Base-by-base conservation (phyloP, 2,113 vertebrate genomes). In the Aleadryas rufinucha region DNA sequence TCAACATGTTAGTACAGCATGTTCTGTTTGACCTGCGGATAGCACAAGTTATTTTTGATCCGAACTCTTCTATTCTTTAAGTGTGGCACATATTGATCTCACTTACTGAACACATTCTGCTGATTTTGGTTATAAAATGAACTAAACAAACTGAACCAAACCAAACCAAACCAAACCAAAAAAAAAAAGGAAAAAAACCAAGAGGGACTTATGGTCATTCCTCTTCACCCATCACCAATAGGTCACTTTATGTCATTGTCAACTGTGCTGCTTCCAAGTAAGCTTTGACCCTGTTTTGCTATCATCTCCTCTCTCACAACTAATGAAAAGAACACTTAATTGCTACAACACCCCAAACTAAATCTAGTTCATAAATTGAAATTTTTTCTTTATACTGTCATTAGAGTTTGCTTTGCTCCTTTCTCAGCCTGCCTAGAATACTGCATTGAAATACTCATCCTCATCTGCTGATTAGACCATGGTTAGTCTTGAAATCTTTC, bases 151-250 rank as follows among this genome's bases (percentile, higher is more conserved):
- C n/a, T n/a, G n/a, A n/a, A n/a, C n/a, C n/a, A n/a, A n/a, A n/a
- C n/a, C n/a, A n/a, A n/a, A n/a, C n/a, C n/a, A 44, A 30, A 9
- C 39, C 41, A 41, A 41, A 41, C 10, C 11, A 42, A 42, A 33
- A 56, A 30, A 15, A 3, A 5, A 1, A 13, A 23, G 7, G 53
- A 49, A 26, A 18, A 0, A 30, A 64, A 59, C 7, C 4, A 18
- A 35, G 10, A 24, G 16, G 49, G 6, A 39, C 26, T 45, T 45
- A 53, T 14, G 5, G 8, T 20, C n/a, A 77, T 77, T 70, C 39
- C 50, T 74, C 56, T 63, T 84, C 35, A 77, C 14, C 16, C 28
- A 37, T 37, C 45, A 27, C 33, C 16, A n/a, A 65, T 0, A 71
- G 26, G 50, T 50, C 47, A 75, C 16, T 42, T 69, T 28, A 31